These are phyloP conservation scores for Brachypalpus laphriformis DNA, from an alignment of 2,888 invertebrate genomes.

Conservation along the genomic window DNA sequence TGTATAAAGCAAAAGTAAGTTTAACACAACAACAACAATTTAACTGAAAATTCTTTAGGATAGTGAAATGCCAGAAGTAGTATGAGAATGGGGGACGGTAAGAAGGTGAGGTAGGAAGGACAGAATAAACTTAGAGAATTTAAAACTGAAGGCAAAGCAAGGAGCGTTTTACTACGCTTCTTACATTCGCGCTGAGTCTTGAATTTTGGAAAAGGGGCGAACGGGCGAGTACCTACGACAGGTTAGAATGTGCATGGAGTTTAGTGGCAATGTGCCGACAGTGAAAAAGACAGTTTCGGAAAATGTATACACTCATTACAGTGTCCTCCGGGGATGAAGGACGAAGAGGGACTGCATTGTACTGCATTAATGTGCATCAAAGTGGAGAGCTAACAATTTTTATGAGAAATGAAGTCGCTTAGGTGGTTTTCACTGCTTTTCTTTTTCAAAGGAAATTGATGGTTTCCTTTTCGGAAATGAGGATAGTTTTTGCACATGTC, in stretches of 20 bases:
- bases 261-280: slow-evolving; percentile 50
- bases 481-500: slow-evolving; percentile 14
- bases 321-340: background rate
- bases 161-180: slow-evolving; percentile 43
- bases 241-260: slow-evolving; percentile 56
- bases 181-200: slow-evolving; percentile 44
- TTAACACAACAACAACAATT: slow-evolving; percentile 60
- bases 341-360: background rate
- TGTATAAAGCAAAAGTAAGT: slow-evolving; percentile 72
- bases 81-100: background rate
- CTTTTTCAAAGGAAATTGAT: slow-evolving; percentile 10
- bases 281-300: slow-evolving; percentile 51
- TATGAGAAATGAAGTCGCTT: slow-evolving; percentile 43
- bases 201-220: slow-evolving; percentile 4
- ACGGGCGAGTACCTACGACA: too few relatives aligned
- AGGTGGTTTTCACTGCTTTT: background rate
- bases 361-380: slow-evolving; percentile 56
- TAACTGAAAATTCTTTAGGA: slow-evolving; percentile 62
- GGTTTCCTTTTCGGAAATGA: slow-evolving; percentile 13
- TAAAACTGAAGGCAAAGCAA: slow-evolving; percentile 67
- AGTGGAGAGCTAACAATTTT: slow-evolving; percentile 15
- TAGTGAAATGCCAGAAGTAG: slow-evolving; percentile 56
- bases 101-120: background rate
- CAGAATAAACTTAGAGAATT: slow-evolving; percentile 50
- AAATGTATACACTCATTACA: slow-evolving; percentile 54